phyloP scores from a whole-genome alignment of 2,113 vertebrate genomes.

The Zeus faber region DNA sequence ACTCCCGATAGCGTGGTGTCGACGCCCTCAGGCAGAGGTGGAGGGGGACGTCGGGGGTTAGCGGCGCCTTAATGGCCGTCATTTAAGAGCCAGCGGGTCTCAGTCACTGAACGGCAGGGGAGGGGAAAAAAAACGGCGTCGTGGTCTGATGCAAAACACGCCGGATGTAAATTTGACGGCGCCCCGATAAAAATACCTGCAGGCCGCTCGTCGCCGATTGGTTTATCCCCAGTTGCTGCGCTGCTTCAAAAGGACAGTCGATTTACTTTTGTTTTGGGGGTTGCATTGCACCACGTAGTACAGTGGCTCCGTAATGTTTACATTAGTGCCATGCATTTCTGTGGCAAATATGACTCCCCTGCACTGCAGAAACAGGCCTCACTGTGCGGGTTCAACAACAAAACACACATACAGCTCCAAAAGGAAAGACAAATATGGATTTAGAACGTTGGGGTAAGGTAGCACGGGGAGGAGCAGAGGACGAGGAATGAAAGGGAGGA shows the following conservation, averaged over 20 bases:
- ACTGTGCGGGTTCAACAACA: neutral
- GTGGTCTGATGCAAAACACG: neutral
- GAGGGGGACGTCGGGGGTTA: no score
- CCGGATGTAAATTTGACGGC: neutral
- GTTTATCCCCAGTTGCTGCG: neutral
- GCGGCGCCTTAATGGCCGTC: neutral
- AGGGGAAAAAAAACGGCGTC: neutral
- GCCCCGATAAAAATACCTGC: no score
- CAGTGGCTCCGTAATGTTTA: constrained; percentile 32
- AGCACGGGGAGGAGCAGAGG: no score
- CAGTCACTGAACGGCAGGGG: neutral
- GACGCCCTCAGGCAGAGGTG: constrained; percentile 7
- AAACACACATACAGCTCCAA: neutral
- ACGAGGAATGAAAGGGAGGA: no score
- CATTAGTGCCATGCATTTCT: constrained; percentile 17
- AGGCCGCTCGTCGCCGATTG: no score
- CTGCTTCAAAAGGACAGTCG: neutral
- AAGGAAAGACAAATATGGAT: no score
- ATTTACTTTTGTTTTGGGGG: neutral
- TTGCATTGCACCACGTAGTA: no score
- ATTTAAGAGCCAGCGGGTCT: neutral
- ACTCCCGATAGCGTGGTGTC: neutral
- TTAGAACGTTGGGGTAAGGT: no score
- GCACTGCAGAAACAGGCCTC: constrained; percentile 28
- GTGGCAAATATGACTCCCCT: neutral